Percentiles rank a stretch among this genome's conserved stretches.
phyloP scores from a whole-genome alignment of 2,113 vertebrate species.

The Microtus montanus region DNA sequence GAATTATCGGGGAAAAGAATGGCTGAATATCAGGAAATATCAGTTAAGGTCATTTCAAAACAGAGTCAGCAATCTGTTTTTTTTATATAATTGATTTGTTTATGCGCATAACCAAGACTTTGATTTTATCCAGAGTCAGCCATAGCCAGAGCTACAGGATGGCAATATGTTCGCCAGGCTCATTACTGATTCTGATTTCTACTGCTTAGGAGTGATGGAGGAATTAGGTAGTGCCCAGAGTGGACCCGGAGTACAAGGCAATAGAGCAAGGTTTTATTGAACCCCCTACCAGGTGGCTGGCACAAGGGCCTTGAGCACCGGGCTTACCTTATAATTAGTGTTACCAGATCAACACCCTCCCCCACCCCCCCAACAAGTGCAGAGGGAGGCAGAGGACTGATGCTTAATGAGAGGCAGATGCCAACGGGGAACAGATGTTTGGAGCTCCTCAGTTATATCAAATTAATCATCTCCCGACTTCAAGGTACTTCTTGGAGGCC shows the following conservation, averaged over 20 bases:
- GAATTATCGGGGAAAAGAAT: background rate
- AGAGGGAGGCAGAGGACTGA: constrained; percentile 71
- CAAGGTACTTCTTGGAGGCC: constrained; percentile 80
- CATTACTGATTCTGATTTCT: constrained; percentile 55
- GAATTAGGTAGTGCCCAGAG: constrained; percentile 44
- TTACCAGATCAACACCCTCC: constrained; percentile 73
- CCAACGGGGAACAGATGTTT: constrained; percentile 81
- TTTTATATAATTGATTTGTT: constrained; percentile 16
- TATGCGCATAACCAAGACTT: constrained; percentile 27
- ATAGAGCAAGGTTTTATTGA: constrained; percentile 68
- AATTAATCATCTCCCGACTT: constrained; percentile 83
- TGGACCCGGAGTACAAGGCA: constrained; percentile 54
- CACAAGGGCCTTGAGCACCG: constrained; percentile 65
- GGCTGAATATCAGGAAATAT: background rate
- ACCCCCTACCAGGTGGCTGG: constrained; percentile 77
- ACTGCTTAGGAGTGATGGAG: constrained; percentile 56
- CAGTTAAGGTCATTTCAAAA: constrained; percentile 14
- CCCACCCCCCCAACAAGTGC: constrained; percentile 14
- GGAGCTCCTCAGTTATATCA: constrained; percentile 80
- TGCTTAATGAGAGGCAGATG: constrained; percentile 81
- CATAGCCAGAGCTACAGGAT: constrained; percentile 3
- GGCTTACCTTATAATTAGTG: constrained; percentile 78
- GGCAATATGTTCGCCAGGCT: background rate
- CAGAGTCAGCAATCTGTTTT: constrained; percentile 18
- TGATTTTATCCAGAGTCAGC: constrained; percentile 23